Evolutionary conservation across 2,888 invertebrate species (phyloP).

Genomic region (Orgyia antiqua): DNA sequence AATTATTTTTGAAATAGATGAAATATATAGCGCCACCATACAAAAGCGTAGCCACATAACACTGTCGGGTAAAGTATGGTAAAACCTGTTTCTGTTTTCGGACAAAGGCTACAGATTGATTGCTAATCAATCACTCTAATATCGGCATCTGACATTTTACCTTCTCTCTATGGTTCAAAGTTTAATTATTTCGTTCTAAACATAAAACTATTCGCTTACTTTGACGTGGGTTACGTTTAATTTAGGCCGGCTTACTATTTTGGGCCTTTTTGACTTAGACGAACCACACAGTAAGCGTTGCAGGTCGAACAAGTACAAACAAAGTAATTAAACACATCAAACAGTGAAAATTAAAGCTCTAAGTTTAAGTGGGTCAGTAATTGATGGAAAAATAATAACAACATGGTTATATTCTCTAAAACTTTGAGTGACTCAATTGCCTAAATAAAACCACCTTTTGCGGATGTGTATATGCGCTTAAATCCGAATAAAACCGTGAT

Average conservation of each 20-base stretch:
- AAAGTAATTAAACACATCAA: slow-evolving; percentile 79
- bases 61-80: too few species aligned
- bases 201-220: slow-evolving; percentile 67
- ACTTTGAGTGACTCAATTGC: too few species aligned
- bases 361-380: slow-evolving; percentile 50
- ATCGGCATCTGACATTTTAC: slow-evolving; percentile 32
- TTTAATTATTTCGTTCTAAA: slow-evolving; percentile 65
- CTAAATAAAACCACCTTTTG: too few species aligned
- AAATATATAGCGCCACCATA: too few species aligned
- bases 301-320: slow-evolving; percentile 67
- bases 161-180: slow-evolving; percentile 18
- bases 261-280: slow-evolving; percentile 65
- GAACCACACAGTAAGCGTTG: slow-evolving; percentile 67
- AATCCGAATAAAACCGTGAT: too few species aligned
- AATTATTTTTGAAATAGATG: too few species aligned
- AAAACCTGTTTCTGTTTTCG: too few species aligned
- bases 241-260: slow-evolving; percentile 70
- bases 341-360: slow-evolving; percentile 67
- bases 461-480: too few species aligned
- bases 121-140: slow-evolving; percentile 24
- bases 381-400: slow-evolving; percentile 20
- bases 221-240: slow-evolving; percentile 75
- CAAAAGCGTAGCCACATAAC: too few species aligned
- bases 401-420: too few species aligned
- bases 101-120: slow-evolving; percentile 15